phyloP scores from a whole-genome alignment of 1,140 invertebrate genomes.

The Akabosia matsudoensis region DNA sequence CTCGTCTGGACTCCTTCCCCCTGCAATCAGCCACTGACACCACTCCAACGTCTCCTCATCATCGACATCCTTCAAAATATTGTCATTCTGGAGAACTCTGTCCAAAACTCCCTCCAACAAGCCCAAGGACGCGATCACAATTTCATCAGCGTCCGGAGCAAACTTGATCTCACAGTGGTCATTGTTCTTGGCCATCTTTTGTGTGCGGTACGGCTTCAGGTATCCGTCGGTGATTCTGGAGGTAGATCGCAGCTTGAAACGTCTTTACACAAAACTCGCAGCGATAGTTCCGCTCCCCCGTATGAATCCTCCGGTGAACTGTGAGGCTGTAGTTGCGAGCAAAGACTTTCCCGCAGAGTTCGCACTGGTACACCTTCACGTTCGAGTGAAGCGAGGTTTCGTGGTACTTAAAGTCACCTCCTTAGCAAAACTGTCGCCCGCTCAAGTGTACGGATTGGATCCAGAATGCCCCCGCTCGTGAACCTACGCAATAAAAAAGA shows the following conservation, averaged over 20 bases:
- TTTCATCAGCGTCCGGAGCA: no score
- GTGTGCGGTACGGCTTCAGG: no score
- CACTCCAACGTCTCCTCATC: conserved; percentile 55
- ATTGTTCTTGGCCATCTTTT: no score
- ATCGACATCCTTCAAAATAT: conserved; percentile 48
- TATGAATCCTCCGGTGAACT: conserved; percentile 84
- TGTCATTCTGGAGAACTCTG: background rate
- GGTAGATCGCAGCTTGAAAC: conserved; percentile 78
- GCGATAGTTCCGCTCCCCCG: conserved; percentile 81
- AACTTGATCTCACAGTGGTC: no score
- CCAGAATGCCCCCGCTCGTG: conserved; percentile 71
- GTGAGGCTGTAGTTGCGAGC: conserved; percentile 89
- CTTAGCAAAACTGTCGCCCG: conserved; percentile 72
- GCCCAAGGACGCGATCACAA: no score
- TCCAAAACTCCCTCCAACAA: background rate
- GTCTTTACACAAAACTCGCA: conserved; percentile 81
- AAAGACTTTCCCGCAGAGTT: conserved; percentile 87
- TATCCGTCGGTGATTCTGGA: conserved; percentile 83
- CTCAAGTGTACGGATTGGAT: conserved; percentile 80
- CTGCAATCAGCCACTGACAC: conserved; percentile 56
- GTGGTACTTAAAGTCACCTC: conserved; percentile 87
- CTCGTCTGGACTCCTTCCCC: conserved; percentile 55
- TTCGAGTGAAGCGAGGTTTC: conserved; percentile 79
- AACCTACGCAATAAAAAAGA: conserved; percentile 54
- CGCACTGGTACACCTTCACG: conserved; percentile 79